Conservation (phyloP, 2,797 vertebrate species). For the Sciaenops ocellatus region DNA sequence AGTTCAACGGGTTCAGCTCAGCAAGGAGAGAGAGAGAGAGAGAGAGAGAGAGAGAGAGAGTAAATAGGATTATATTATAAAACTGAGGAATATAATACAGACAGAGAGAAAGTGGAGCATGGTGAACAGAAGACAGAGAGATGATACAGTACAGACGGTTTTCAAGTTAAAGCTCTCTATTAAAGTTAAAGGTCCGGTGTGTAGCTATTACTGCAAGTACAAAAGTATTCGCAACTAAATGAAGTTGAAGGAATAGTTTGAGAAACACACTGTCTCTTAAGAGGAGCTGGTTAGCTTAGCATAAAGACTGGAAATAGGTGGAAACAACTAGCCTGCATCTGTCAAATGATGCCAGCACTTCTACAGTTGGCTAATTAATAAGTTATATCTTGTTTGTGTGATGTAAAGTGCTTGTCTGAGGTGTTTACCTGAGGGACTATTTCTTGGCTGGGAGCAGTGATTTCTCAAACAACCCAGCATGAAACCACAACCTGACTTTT, state of each 20-base stretch:
- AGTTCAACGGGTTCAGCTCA: constrained; percentile 75
- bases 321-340: neutral
- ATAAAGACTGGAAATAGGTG: neutral
- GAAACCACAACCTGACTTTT: neutral
- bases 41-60: constrained; percentile 29
- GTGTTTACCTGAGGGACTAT: neutral
- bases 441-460: neutral
- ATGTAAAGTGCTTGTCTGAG: neutral
- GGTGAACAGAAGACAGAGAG: neutral
- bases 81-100: constrained; percentile 42
- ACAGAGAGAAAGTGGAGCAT: constrained; percentile 9
- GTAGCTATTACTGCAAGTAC: too few species aligned
- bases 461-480: neutral
- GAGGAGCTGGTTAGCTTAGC: neutral
- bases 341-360: neutral
- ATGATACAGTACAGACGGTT: neutral
- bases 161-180: constrained; percentile 1
- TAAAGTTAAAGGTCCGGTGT: too few species aligned
- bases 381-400: neutral
- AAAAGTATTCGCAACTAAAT: neutral
- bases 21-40: constrained; percentile 32
- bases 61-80: constrained; percentile 67
- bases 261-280: neutral
- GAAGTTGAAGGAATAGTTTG: neutral
- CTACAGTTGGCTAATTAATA: neutral